These are phyloP conservation scores for Premnoplex brunnescens DNA, from an alignment of 2,797 vertebrate genomes.

Conservation along the genomic window DNA sequence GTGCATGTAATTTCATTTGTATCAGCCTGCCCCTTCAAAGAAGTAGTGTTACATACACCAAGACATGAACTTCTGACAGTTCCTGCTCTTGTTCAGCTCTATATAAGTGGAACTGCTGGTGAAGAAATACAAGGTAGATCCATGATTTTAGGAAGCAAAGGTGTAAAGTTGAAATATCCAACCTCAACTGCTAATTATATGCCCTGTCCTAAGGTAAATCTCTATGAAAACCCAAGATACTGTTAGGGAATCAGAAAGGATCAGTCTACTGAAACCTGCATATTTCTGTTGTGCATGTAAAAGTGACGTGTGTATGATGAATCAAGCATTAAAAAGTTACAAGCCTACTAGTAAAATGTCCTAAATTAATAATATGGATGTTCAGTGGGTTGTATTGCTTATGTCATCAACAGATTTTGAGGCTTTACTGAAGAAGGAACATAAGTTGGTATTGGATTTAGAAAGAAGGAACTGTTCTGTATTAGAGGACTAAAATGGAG, in stretches of 20 bases:
- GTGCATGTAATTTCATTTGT: not conserved
- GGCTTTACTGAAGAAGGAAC: not conserved
- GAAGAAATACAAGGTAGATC: not conserved
- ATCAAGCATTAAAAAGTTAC: not conserved
- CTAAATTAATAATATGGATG: not conserved
- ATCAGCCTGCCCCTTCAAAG: not conserved
- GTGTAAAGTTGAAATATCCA: not conserved
- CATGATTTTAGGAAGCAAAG: not conserved
- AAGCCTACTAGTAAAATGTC: not conserved
- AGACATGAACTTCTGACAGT: not conserved
- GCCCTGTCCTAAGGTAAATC: not conserved
- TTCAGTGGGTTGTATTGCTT: not conserved
- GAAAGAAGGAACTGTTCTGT: not conserved
- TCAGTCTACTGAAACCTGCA: not conserved
- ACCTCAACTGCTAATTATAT: not conserved
- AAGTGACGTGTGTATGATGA: not conserved
- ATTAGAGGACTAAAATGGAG: not conserved
- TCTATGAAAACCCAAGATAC: not conserved
- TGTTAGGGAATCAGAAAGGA: not conserved
- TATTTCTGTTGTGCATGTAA: not conserved
- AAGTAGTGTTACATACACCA: not conserved
- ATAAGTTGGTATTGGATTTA: not conserved
- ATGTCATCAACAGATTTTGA: not conserved
- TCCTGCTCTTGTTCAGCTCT: not conserved
- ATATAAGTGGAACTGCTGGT: not conserved